phyloP scores from a whole-genome alignment of 1,140 invertebrate genomes.

The Aphelinus atriplicis region DNA sequence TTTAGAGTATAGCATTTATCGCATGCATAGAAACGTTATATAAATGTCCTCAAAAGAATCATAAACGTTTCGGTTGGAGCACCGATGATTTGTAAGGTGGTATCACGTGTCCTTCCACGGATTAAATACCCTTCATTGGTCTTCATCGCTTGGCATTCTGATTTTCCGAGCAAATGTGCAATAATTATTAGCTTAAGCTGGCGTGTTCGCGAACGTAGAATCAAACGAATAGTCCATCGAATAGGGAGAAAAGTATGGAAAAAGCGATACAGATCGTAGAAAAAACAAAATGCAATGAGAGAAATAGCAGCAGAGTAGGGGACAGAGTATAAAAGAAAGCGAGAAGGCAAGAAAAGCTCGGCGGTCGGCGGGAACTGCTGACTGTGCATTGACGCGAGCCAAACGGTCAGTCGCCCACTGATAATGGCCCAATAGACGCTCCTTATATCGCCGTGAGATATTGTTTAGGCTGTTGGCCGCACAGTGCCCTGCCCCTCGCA shows the following conservation, averaged over 20 bases:
- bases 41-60: too few species aligned
- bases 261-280: neutral
- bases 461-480: constrained; percentile 63
- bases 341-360: constrained; percentile 20
- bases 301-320: constrained; percentile 26
- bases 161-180: too few species aligned
- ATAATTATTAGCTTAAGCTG: too few species aligned
- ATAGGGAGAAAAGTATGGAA: neutral
- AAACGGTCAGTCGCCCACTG: constrained; percentile 60
- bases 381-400: constrained; percentile 60
- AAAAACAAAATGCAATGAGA: constrained; percentile 27
- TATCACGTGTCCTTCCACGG: too few species aligned
- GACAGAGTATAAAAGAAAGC: constrained; percentile 17
- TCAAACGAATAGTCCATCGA: too few species aligned
- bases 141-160: too few species aligned
- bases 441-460: constrained; percentile 65
- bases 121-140: too few species aligned
- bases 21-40: too few species aligned
- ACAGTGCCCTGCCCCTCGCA: constrained; percentile 15
- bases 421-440: constrained; percentile 67
- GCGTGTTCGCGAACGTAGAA: too few species aligned
- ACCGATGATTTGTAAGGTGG: too few species aligned
- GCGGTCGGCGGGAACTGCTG: constrained; percentile 52
- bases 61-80: too few species aligned
- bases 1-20: too few species aligned